Conservation (phyloP, 2,113 vertebrate genomes). For the Gallinago undulata region DNA sequence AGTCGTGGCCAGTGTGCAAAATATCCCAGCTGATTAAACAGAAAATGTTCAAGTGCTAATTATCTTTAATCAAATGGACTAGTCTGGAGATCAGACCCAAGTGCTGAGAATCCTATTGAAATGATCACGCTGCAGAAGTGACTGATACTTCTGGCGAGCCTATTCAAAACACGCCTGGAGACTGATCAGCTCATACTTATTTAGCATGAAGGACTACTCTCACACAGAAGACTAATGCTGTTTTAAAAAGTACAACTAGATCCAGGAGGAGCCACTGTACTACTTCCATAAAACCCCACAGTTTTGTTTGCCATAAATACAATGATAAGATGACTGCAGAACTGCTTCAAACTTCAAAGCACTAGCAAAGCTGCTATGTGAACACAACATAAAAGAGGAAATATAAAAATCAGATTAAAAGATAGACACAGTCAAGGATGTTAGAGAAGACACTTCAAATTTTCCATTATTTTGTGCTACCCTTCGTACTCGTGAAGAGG, state of each 20-base stretch:
- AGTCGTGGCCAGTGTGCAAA: background rate
- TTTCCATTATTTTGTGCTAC: background rate
- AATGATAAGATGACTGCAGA: background rate
- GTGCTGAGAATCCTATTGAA: background rate
- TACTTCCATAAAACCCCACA: background rate
- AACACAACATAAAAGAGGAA: background rate
- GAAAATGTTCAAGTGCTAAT: slow-evolving; percentile 7
- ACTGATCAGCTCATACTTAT: background rate
- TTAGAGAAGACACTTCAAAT: background rate
- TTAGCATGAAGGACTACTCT: background rate
- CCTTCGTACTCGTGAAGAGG: background rate
- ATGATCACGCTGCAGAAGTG: background rate
- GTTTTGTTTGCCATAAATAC: background rate
- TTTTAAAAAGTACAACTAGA: background rate
- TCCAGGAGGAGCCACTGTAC: background rate
- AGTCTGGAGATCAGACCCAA: background rate
- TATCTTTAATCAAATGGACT: slow-evolving; percentile 9
- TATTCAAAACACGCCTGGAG: background rate
- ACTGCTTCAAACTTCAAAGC: background rate
- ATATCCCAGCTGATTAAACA: background rate
- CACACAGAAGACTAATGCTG: background rate
- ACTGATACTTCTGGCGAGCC: background rate
- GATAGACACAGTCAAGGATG: background rate
- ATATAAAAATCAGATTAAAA: background rate
- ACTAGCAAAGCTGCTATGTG: background rate